A percentile compares a stretch with the other conserved stretches of the same genome.
Evolutionary conservation across 2,113 vertebrate species (phyloP).

Genomic region (Apteryx mantelli): DNA sequence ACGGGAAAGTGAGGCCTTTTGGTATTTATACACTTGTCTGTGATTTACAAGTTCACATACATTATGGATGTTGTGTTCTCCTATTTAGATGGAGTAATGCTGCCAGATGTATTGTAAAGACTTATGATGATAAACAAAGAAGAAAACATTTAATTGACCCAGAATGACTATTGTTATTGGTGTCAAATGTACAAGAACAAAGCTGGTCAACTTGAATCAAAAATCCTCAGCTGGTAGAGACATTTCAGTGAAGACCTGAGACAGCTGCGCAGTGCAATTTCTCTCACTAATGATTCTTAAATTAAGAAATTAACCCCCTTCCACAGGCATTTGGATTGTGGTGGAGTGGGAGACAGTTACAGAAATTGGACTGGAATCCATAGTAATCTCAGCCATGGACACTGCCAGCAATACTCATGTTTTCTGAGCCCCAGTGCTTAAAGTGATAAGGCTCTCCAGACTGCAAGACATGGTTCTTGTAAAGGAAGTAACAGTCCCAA

Average conservation of each 20-base stretch:
- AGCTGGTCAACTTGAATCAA: slow-evolving; percentile 48
- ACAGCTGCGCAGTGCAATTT: slow-evolving; percentile 63
- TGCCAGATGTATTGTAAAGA: slow-evolving; percentile 43
- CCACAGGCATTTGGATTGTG: slow-evolving; percentile 38
- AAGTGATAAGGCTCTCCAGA: not conserved
- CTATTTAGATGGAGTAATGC: slow-evolving; percentile 5
- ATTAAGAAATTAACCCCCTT: slow-evolving; percentile 72
- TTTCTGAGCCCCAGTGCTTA: not conserved
- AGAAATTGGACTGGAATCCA: slow-evolving; percentile 37
- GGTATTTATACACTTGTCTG: not conserved
- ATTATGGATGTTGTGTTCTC: slow-evolving; percentile 31
- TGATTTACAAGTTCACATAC: not conserved
- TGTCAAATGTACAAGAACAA: slow-evolving; percentile 24
- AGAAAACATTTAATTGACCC: slow-evolving; percentile 66
- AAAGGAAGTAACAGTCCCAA: not conserved
- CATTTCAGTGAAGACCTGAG: slow-evolving; percentile 39
- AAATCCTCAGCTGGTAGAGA: slow-evolving; percentile 34
- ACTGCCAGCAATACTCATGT: not conserved
- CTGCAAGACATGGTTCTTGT: not conserved
- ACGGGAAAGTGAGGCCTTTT: not conserved
- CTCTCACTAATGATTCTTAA: slow-evolving; percentile 71
- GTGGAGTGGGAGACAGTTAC: slow-evolving; percentile 51
- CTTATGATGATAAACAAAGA: slow-evolving; percentile 50
- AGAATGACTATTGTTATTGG: slow-evolving; percentile 31
- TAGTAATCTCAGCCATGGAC: not conserved